phyloP scores from a whole-genome alignment of 2,113 vertebrate genomes.

The Egretta garzetta region DNA sequence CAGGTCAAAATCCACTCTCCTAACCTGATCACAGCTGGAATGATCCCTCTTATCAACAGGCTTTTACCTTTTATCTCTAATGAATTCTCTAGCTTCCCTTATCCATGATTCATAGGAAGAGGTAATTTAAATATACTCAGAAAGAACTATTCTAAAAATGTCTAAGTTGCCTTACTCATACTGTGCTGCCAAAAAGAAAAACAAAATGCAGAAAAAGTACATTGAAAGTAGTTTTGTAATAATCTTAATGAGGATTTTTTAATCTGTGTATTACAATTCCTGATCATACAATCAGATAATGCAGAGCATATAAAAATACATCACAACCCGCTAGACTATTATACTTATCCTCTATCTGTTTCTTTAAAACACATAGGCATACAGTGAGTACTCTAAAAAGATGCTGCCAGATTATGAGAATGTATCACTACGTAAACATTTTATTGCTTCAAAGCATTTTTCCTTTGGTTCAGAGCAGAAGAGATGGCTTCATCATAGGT shows the following conservation, averaged over 20 bases:
- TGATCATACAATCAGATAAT: not conserved
- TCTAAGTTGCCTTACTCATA: not conserved
- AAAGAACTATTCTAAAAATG: not conserved
- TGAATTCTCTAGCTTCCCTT: not conserved
- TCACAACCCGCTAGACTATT: not conserved
- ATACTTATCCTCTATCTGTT: not conserved
- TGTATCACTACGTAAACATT: not conserved
- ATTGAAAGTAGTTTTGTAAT: not conserved
- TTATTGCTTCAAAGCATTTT: not conserved
- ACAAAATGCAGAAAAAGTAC: not conserved
- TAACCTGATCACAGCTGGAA: not conserved
- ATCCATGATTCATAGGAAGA: not conserved
- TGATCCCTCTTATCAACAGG: not conserved
- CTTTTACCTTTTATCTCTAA: not conserved
- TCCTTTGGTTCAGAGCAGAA: not conserved
- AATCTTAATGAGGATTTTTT: not conserved
- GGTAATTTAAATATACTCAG: not conserved
- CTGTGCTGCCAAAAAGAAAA: not conserved
- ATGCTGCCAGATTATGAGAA: not conserved
- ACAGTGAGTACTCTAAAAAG: not conserved
- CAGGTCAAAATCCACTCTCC: not conserved
- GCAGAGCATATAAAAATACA: not conserved
- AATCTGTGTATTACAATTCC: not conserved
- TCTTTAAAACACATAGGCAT: not conserved
- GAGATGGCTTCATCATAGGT: not conserved